Percentiles rank a stretch among this genome's conserved stretches.
phyloP scores from a whole-genome alignment of 2,113 vertebrate genomes.

The Propithecus coquereli region DNA sequence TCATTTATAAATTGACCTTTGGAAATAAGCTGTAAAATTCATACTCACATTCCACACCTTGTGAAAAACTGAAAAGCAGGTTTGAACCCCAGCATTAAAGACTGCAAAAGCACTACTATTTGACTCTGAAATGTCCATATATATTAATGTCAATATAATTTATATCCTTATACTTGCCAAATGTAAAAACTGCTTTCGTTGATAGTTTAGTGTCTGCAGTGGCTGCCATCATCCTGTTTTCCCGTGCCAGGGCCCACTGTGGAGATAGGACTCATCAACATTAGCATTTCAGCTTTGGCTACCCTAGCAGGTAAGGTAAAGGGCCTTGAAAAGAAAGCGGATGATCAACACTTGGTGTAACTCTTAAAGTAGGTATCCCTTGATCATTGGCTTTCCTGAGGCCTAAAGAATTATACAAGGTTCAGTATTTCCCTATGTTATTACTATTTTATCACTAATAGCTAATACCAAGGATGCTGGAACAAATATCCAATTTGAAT shows the following conservation, averaged over 20 bases:
- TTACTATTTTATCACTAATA: neutral
- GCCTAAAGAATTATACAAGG: neutral
- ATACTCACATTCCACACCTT: neutral
- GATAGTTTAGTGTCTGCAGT: neutral
- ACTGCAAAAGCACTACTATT: neutral
- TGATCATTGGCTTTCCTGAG: neutral
- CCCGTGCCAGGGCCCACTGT: neutral
- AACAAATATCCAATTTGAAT: neutral
- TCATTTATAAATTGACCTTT: neutral
- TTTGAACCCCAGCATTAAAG: neutral
- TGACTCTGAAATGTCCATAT: neutral
- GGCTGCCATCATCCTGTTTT: neutral
- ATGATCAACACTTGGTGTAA: neutral
- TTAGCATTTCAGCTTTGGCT: neutral
- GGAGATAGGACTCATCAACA: neutral
- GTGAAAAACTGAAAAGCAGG: neutral
- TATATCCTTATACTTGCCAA: neutral
- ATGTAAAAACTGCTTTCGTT: neutral
- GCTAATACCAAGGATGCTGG: neutral
- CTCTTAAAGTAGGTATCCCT: neutral
- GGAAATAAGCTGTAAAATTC: neutral
- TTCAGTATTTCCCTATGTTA: neutral
- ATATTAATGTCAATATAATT: too few relatives aligned
- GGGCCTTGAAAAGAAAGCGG: neutral
- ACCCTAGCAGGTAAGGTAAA: neutral